These are phyloP conservation scores for Novumbra hubbsi DNA, from an alignment of 2,797 vertebrate species.

Conservation along the genomic window DNA sequence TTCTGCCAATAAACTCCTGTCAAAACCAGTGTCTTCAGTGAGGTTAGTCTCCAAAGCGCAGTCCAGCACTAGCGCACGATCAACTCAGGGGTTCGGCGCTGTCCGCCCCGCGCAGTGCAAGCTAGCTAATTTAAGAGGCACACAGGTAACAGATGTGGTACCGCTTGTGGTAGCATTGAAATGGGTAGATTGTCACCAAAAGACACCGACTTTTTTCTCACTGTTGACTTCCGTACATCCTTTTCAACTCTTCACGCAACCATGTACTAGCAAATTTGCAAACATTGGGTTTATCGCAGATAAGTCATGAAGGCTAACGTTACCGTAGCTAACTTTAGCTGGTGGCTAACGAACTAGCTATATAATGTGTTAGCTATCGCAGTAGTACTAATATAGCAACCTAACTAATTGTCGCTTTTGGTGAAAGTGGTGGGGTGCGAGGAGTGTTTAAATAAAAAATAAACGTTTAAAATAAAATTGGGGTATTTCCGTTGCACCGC, in stretches of 20 bases:
- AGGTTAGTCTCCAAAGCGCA: constrained; percentile 27
- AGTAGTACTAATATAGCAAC: constrained; percentile 24
- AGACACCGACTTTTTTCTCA: constrained; percentile 18
- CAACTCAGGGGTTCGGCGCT: constrained; percentile 24
- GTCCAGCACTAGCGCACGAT: constrained; percentile 23
- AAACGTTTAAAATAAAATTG: constrained; percentile 38
- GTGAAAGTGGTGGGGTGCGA: constrained; percentile 17
- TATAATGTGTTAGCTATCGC: constrained; percentile 28
- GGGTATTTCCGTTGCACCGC: constrained; percentile 56
- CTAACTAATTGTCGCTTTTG: constrained; percentile 22
- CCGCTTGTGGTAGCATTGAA: constrained; percentile 14
- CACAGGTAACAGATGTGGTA: constrained; percentile 13
- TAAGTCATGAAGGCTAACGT: constrained; percentile 23
- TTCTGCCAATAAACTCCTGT: constrained; percentile 27
- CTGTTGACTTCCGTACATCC: constrained; percentile 13
- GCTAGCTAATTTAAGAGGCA: constrained; percentile 19
- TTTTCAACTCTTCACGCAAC: constrained; percentile 18
- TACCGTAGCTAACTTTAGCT: constrained; percentile 29
- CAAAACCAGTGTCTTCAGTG: constrained; percentile 26
- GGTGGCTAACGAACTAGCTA: constrained; percentile 22
- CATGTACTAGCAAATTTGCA: constrained; percentile 58
- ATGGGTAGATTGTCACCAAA: constrained; percentile 12
- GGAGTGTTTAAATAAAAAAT: constrained; percentile 40
- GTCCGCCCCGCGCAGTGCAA: constrained; percentile 30
- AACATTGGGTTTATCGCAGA: constrained; percentile 40